Conservation (phyloP, 1,140 invertebrate species). For the Hormaphis cornu region DNA sequence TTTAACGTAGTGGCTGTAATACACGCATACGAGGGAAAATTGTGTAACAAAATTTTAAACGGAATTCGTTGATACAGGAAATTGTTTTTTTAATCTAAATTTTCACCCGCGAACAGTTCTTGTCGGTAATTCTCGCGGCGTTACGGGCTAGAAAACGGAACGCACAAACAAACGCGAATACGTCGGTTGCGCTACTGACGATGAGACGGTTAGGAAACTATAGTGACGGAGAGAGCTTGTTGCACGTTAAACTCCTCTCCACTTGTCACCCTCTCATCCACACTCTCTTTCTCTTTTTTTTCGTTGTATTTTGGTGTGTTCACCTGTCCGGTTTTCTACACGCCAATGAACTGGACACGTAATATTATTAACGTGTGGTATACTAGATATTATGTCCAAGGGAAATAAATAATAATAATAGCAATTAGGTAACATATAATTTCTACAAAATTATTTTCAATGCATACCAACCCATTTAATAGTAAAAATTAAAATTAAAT, state of each 20-base stretch:
- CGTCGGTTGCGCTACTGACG: not conserved
- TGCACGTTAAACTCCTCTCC: not conserved
- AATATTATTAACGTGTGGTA: not conserved
- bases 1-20: too few relatives aligned
- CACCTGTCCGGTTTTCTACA: slow-evolving; percentile 19
- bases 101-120: too few relatives aligned
- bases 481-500: too few relatives aligned
- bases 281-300: not conserved
- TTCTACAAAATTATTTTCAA: too few relatives aligned
- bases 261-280: not conserved
- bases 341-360: slow-evolving; percentile 8
- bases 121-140: too few relatives aligned
- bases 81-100: too few relatives aligned
- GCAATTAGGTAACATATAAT: too few relatives aligned
- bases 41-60: too few relatives aligned
- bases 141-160: not conserved
- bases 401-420: not conserved
- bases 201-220: too few relatives aligned
- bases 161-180: not conserved
- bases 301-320: not conserved
- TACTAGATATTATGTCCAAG: not conserved
- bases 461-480: too few relatives aligned
- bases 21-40: too few relatives aligned
- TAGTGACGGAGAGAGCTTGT: slow-evolving; percentile 15
- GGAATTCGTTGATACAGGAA: too few relatives aligned